phyloP scores from a whole-genome alignment of 92 coral and sea anemone genomes.

The Heteractis magnifica region DNA sequence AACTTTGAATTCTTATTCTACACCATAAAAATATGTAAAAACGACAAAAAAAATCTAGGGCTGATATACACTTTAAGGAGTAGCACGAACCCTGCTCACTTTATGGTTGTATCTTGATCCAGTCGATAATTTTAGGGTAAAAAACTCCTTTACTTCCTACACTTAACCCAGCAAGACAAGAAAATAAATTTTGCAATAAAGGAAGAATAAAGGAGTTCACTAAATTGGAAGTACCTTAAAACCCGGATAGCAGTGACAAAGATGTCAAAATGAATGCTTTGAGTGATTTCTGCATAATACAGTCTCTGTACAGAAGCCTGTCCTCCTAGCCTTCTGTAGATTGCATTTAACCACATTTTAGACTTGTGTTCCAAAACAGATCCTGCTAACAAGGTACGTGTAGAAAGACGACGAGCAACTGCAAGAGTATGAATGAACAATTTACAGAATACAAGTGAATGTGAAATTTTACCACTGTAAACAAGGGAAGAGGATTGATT shows the following conservation, averaged over 20 bases:
- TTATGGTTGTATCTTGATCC: constrained; percentile 23
- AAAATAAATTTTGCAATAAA: constrained; percentile 49
- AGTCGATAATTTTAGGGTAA: constrained; percentile 26
- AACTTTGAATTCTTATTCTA: no score
- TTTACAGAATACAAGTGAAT: no score
- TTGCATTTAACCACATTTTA: constrained; percentile 40
- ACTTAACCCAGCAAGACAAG: constrained; percentile 40
- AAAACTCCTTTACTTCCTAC: constrained; percentile 31
- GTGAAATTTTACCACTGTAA: no score
- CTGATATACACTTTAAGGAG: no score
- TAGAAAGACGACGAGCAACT: no score
- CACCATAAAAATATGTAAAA: no score
- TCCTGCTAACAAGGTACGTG: constrained; percentile 29
- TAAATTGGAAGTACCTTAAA: constrained; percentile 30
- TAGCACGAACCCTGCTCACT: no score
- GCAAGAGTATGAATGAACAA: no score
- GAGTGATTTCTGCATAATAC: constrained; percentile 36
- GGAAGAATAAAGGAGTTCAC: constrained; percentile 45
- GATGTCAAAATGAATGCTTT: constrained; percentile 50
- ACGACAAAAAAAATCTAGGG: no score
- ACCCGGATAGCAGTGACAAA: constrained; percentile 29
- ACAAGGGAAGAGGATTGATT: no score
- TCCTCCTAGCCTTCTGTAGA: constrained; percentile 42
- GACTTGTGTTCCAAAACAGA: constrained; percentile 29
- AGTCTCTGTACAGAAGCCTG: constrained; percentile 41